Evolutionary conservation across 2,113 vertebrate genomes (phyloP).

Genomic region (Butorides virescens): DNA sequence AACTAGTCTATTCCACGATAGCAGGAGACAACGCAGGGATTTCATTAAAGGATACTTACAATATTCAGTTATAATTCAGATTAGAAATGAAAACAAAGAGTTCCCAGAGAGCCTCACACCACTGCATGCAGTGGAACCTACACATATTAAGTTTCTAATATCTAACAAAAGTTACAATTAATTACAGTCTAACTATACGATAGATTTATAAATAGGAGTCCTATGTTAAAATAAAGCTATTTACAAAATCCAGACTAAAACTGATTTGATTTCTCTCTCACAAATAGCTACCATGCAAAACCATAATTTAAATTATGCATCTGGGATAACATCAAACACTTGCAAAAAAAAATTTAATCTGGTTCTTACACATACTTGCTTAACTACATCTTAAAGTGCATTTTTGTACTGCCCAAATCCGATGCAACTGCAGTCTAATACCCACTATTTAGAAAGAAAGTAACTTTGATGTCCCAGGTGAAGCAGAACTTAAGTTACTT

Average conservation of each 20-base stretch:
- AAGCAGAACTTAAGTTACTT: neutral
- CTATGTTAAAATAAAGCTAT: neutral
- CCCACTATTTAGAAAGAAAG: neutral
- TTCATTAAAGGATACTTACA: neutral
- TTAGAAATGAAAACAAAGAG: neutral
- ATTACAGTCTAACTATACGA: neutral
- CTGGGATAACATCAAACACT: neutral
- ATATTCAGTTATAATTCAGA: neutral
- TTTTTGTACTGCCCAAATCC: neutral
- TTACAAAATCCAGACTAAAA: neutral
- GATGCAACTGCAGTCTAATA: neutral
- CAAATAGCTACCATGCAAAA: neutral
- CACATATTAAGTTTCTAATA: neutral
- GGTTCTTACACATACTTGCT: neutral
- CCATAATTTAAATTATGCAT: neutral
- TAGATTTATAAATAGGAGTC: neutral
- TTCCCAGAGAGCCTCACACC: neutral
- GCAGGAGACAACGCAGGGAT: neutral
- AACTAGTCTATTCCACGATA: constrained; percentile 9
- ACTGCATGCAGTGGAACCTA: neutral
- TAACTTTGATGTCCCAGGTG: neutral
- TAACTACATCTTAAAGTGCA: neutral
- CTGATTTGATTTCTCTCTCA: neutral
- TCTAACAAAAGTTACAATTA: neutral
- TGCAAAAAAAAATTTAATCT: neutral